Conservation (phyloP, 2,113 vertebrate genomes). For the Oreocharis arfaki region DNA sequence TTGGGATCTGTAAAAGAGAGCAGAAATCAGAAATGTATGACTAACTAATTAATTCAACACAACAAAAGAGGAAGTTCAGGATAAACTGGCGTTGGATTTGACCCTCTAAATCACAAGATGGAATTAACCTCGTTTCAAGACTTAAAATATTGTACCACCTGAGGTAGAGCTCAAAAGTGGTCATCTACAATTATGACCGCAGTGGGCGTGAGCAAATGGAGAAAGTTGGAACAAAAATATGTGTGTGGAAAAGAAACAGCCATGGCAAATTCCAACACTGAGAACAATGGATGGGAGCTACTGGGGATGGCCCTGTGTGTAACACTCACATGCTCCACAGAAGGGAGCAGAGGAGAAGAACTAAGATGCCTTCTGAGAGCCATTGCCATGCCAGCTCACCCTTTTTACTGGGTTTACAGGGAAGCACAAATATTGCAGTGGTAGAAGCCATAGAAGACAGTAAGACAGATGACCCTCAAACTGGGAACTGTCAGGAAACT, state of each 20-base stretch:
- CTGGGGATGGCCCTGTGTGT: not conserved
- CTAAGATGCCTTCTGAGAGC: not conserved
- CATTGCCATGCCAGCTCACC: not conserved
- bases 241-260: not conserved
- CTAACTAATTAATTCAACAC: not conserved
- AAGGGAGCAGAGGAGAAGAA: not conserved
- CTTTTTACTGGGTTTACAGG: not conserved
- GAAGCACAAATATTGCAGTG: not conserved
- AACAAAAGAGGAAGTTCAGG: not conserved
- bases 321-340: not conserved
- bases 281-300: not conserved
- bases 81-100: not conserved
- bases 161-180: not conserved
- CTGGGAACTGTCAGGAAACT: not conserved
- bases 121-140: not conserved
- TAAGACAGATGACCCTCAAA: not conserved
- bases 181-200: not conserved
- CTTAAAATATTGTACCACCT: not conserved
- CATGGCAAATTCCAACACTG: not conserved
- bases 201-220: not conserved
- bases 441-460: not conserved
- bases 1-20: conserved; percentile 30
- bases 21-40: not conserved
- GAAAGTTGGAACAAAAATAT: not conserved
- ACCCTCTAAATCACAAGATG: not conserved